Conservation (phyloP, 2,888 invertebrate genomes). For the Trichopria drosophilae region DNA sequence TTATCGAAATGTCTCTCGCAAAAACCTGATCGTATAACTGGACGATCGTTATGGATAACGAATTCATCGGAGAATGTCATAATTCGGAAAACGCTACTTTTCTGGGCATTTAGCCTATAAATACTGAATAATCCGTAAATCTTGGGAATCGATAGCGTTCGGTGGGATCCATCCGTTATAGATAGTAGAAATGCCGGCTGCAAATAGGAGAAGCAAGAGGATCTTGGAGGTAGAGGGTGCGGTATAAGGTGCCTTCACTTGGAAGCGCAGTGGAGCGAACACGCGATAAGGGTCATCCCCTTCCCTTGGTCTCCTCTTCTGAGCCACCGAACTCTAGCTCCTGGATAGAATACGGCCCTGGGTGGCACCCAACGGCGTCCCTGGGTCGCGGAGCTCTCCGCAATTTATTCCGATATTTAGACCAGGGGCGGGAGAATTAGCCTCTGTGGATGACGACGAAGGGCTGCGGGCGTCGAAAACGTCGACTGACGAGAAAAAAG, state of each 20-base stretch:
- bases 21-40: no score
- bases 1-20: no score
- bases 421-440: constrained; percentile 39
- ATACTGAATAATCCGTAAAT: no score
- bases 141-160: no score
- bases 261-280: constrained; percentile 53
- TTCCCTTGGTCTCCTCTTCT: constrained; percentile 8
- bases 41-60: no score
- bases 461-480: no score
- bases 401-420: constrained; percentile 57
- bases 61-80: no score
- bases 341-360: constrained; percentile 27
- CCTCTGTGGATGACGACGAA: constrained; percentile 30
- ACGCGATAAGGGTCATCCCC: constrained; percentile 55
- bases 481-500: no score
- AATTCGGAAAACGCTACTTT: no score
- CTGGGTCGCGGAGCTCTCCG: constrained; percentile 37
- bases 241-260: constrained; percentile 49
- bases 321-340: constrained; percentile 18
- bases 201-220: constrained; percentile 41
- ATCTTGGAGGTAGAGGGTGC: constrained; percentile 23
- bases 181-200: no score
- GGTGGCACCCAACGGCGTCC: constrained; percentile 21
- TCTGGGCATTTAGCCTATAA: no score
- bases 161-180: no score